phyloP scores from a whole-genome alignment of 2,888 invertebrate genomes.

The Oligia strigilis region DNA sequence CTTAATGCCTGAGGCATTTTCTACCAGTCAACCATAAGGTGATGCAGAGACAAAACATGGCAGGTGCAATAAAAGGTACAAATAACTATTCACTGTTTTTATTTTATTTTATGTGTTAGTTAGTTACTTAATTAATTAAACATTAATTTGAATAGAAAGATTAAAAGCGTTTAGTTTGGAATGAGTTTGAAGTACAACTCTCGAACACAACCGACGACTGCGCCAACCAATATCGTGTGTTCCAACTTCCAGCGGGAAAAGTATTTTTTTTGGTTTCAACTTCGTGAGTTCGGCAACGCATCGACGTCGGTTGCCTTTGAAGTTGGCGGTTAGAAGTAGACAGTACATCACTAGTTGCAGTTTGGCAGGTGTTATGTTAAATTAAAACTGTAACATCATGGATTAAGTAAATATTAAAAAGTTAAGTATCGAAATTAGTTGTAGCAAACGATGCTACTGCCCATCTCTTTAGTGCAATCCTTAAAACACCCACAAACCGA shows the following conservation, averaged over 20 bases:
- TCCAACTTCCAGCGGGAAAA: no score
- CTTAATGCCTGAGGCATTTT: not conserved
- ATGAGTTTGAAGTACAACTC: not conserved
- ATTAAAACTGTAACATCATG: no score
- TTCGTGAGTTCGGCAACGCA: not conserved
- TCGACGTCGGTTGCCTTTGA: not conserved
- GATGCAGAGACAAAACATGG: no score
- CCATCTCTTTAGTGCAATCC: not conserved
- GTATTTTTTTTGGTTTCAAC: not conserved
- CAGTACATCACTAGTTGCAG: not conserved
- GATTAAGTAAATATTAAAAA: no score
- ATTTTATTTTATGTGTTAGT: not conserved
- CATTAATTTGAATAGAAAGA: not conserved
- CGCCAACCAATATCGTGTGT: slow-evolving; percentile 2
- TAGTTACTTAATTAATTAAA: not conserved
- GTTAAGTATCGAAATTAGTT: not conserved
- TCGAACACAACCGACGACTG: not conserved
- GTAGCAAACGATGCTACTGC: not conserved
- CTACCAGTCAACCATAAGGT: no score
- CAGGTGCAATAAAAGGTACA: no score
- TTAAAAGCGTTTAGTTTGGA: not conserved
- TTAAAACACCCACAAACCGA: not conserved
- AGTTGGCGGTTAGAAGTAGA: not conserved
- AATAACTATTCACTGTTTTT: not conserved
- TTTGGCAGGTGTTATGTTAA: no score